Conservation (phyloP, 1,140 invertebrate genomes). For the Lerema accius region DNA sequence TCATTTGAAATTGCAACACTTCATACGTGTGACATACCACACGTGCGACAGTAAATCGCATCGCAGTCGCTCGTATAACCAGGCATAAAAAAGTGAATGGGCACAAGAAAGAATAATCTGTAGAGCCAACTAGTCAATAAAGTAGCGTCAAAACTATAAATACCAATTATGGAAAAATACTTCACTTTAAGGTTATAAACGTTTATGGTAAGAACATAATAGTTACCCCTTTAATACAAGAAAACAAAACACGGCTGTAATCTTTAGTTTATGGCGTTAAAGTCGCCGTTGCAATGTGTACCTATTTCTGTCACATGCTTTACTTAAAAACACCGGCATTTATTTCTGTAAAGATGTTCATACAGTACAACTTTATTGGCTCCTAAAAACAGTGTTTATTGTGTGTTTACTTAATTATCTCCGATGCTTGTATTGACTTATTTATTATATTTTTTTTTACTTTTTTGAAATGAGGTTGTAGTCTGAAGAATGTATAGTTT, state of each 20-base stretch:
- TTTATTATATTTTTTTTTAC: too few relatives aligned
- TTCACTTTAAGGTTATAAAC: conserved; percentile 24
- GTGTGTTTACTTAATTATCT: too few relatives aligned
- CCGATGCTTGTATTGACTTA: too few relatives aligned
- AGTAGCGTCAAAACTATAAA: conserved; percentile 20
- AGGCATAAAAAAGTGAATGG: conserved; percentile 19
- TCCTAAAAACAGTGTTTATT: too few relatives aligned
- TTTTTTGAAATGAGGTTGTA: too few relatives aligned
- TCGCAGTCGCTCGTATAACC: too few relatives aligned
- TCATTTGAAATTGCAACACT: too few relatives aligned
- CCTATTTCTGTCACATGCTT: conserved; percentile 3
- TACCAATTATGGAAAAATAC: conserved; percentile 27
- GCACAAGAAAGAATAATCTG: conserved; percentile 7
- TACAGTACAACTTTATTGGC: too few relatives aligned
- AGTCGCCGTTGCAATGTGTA: conserved; percentile 10
- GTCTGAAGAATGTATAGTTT: too few relatives aligned
- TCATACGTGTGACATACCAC: too few relatives aligned
- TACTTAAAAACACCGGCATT: conserved; percentile 17
- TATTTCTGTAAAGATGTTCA: too few relatives aligned
- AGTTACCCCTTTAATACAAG: conserved; percentile 2
- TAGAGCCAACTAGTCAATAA: conserved; percentile 18
- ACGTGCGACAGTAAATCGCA: too few relatives aligned
- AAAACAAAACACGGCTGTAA: conserved; percentile 13
- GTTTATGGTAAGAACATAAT: conserved; percentile 25
- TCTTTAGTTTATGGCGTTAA: conserved; percentile 13